Base-by-base conservation (phyloP, 2,888 invertebrate species). In the Creontiades dilutus region DNA sequence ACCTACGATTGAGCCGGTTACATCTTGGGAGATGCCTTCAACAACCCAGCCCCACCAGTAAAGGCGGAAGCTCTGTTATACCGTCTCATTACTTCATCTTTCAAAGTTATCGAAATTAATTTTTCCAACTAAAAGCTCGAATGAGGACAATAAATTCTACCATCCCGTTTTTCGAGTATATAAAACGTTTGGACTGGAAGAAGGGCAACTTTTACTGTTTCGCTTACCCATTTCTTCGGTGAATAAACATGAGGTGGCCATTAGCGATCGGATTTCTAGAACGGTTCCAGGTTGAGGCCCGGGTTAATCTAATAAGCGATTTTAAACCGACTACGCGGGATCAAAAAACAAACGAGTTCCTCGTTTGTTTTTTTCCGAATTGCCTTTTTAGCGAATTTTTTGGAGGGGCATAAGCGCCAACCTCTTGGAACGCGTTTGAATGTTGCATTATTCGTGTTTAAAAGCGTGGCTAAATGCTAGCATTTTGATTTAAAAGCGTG, bases 151-250 rank as follows among this genome's bases (percentile, higher is more conserved):
- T 37, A 37, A 37, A 7, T n/a, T 4, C 37, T 37, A 37, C 57
- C 5, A 57, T 7, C 23, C 68, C 68, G 68, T 23, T 68, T 68
- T 19, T 68, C 23, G 68, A 23, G 3, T 11, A 68, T 23, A 68
- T 68, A 23, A 68, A 68, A 68, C 68, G 23, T 68, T 68, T 68
- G 12, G 68, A 19, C 68, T 23, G 27, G n/a, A 68, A 68, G 23
- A 68, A 68, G 23, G 68, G 19, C 23, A 68, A 68, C 23, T 68
- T 68, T 68, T 68, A 68, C 68, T 68, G 68, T n/a, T 68, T 68
- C 19, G 19, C 2, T 16, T 61, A 61, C n/a, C 68, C 68, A n/a
- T 19, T 68, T 68, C 19, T 19, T 68, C 23, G 11, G 68, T 68
- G 68, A 68, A 68, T 68, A 68, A 68, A 68, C 68, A 68, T 68